Evolutionary conservation across 2,113 vertebrate genomes (phyloP), one percentile per base, ranked within the genome.

Genomic region (Sitta europaea): DNA sequence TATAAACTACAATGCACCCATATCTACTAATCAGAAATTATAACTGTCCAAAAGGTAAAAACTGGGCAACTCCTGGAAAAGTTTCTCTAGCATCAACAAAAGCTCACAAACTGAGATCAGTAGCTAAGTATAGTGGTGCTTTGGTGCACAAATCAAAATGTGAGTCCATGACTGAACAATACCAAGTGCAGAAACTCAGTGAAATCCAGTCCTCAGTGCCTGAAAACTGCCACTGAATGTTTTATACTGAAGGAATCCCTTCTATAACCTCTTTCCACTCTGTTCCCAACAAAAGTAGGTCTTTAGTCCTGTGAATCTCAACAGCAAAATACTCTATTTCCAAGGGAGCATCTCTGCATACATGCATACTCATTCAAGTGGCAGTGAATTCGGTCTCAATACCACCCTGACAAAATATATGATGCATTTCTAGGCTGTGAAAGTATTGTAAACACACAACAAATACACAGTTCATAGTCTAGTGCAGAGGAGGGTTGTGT

Each of bases 331-430:
- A 67, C 9, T 40, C n/a, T 3, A 3, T 42, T 72, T 76, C n/a
- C n/a, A 86, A 79, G 54, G 57, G 12, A 38, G 6, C 36, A 65
- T 43, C 24, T 92, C 67, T 59, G 14, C 23, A 11, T 36, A 10
- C 1, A 7, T 38, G 5, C 47, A 36, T 57, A 82, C 22, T 79
- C 0, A 0, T 47, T 25, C 25, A 13, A 29, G 35, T 43, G 47
- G 57, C 38, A 58, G 12, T 4, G 3, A 59, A 63, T 90, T 68
- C 2, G 1, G 7, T 25, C n/a, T 79, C 45, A 86, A 53, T 22
- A 63, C 13, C 66, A 88, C 14, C 20, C 63, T 70, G 36, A 80
- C 40, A 72, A 53, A 45, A 9, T 29, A 8, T 2, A 4, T 10
- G 8, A 47, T 53, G 6, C 24, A 55, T 68, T 85, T 88, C 55